A percentile compares a stretch with the other conserved stretches of the same genome.
phyloP scores from a whole-genome alignment of 1,140 invertebrate genomes.

The Thrips palmi region DNA sequence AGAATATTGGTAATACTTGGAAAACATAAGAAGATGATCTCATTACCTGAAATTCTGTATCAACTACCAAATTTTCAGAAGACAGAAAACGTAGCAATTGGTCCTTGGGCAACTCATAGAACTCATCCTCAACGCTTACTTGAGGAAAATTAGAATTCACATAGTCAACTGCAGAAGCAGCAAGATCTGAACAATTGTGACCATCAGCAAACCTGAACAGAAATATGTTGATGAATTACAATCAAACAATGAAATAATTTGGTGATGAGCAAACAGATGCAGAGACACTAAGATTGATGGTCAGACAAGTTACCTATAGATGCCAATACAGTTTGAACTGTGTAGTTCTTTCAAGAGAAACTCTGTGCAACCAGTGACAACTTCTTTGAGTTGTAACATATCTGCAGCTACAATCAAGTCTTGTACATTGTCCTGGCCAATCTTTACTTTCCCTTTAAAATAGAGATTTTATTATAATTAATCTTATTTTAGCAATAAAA shows the following conservation, averaged over 20 bases:
- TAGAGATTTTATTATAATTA: background rate
- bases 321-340: constrained; percentile 76
- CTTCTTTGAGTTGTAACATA: constrained; percentile 75
- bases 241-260: background rate
- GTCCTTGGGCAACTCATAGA: constrained; percentile 66
- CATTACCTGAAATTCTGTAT: constrained; percentile 71
- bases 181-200: constrained; percentile 68
- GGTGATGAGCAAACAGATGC: background rate
- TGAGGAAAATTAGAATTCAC: constrained; percentile 78
- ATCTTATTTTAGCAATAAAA: constrained; percentile 3
- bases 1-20: constrained; percentile 3
- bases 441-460: constrained; percentile 28
- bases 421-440: constrained; percentile 63
- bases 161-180: constrained; percentile 61
- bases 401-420: constrained; percentile 78
- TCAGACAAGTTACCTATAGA: constrained; percentile 42
- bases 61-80: constrained; percentile 77
- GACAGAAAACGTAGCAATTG: constrained; percentile 60
- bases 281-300: background rate
- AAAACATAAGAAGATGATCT: constrained; percentile 5
- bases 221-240: constrained; percentile 2
- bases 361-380: constrained; percentile 70
- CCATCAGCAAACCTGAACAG: constrained; percentile 70
- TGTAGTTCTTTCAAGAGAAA: constrained; percentile 78
- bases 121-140: constrained; percentile 71